A percentile compares a stretch with the other conserved stretches of the same genome.
Conservation (phyloP, 1,140 invertebrate species). For the Maconellicoccus hirsutus region DNA sequence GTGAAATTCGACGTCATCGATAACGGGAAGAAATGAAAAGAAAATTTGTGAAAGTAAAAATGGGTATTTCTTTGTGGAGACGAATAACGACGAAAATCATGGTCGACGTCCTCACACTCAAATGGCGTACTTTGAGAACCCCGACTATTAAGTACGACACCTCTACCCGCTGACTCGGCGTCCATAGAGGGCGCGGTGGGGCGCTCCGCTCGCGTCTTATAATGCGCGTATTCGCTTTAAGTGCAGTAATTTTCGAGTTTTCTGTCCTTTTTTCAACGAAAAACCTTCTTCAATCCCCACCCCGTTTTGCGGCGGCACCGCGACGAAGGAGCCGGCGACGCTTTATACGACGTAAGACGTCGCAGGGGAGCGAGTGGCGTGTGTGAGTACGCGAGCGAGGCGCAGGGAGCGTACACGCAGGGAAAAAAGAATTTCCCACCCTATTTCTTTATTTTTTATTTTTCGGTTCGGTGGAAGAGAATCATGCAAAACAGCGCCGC, state of each 20-base stretch:
- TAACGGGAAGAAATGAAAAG: no score
- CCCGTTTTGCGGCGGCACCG: not conserved
- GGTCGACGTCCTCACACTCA: no score
- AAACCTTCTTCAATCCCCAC: constrained; percentile 6
- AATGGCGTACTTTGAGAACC: not conserved
- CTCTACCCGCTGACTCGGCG: not conserved
- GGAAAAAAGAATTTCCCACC: not conserved
- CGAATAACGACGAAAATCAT: no score
- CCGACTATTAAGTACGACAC: constrained; percentile 13
- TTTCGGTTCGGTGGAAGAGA: not conserved
- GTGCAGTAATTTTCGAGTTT: constrained; percentile 20
- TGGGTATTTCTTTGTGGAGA: no score
- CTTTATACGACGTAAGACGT: no score
- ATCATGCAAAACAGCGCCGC: constrained; percentile 21
- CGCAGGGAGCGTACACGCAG: no score
- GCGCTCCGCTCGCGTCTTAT: not conserved
- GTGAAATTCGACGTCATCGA: no score
- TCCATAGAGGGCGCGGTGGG: not conserved
- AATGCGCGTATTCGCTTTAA: constrained; percentile 11
- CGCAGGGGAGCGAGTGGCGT: no score
- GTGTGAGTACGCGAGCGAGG: no score
- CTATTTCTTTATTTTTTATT: constrained; percentile 1
- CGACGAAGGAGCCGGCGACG: no score
- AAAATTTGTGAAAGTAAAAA: no score
- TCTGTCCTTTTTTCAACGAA: constrained; percentile 20